Percentiles rank a stretch among this genome's conserved stretches.
Evolutionary conservation across 1,140 invertebrate species (phyloP).

Genomic region (Anastrepha ludens): DNA sequence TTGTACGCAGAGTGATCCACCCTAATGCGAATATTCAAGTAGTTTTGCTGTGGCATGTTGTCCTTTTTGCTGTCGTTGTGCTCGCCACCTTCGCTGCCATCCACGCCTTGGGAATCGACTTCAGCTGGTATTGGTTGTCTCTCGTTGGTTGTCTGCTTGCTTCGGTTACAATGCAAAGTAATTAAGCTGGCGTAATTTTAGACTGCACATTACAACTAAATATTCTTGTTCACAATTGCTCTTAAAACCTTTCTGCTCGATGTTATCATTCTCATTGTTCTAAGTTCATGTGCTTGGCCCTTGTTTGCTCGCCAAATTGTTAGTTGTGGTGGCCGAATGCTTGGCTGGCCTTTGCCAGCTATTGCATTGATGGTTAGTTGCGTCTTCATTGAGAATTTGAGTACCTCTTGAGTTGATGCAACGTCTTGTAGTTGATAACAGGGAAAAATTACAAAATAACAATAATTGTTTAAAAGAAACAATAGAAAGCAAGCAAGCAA

Average conservation of each 20-base stretch:
- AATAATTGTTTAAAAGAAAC: neutral
- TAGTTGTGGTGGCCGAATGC: neutral
- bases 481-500: neutral
- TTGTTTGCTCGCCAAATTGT: slow-evolving; percentile 25
- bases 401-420: neutral
- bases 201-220: slow-evolving; percentile 31
- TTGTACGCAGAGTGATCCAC: too few relatives aligned
- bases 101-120: neutral
- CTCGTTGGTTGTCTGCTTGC: neutral
- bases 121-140: neutral
- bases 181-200: slow-evolving; percentile 43
- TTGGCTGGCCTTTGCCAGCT: neutral
- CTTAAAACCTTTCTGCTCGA: neutral
- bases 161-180: slow-evolving; percentile 40
- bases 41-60: neutral
- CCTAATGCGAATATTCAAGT: too few relatives aligned
- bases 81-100: neutral
- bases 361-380: slow-evolving; percentile 9
- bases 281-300: neutral
- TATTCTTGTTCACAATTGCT: slow-evolving; percentile 26
- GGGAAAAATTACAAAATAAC: neutral
- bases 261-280: slow-evolving; percentile 12
- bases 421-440: neutral
- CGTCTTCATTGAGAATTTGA: slow-evolving; percentile 27
- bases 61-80: neutral